A percentile compares a stretch with the other conserved stretches of the same genome.
Conservation (phyloP, 2,888 invertebrate species). For the Athalia rosae region DNA sequence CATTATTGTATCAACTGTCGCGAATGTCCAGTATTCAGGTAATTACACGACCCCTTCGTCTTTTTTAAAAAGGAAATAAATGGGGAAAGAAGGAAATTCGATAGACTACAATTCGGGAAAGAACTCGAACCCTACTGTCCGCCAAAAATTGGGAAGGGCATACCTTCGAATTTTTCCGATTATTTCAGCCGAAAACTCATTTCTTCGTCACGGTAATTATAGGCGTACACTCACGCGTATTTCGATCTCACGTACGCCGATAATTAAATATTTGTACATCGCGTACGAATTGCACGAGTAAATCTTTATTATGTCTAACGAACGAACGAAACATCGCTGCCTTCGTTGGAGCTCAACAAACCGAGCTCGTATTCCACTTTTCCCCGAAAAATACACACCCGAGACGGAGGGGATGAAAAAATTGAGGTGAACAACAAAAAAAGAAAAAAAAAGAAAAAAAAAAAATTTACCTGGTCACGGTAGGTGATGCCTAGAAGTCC, state of each 20-base stretch:
- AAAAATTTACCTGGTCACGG: constrained; percentile 16
- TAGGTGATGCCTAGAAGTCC: constrained; percentile 15
- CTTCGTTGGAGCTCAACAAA: constrained; percentile 27
- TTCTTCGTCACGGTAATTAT: no score
- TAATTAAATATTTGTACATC: neutral
- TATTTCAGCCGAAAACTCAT: no score
- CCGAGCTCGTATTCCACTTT: neutral
- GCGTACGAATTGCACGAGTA: neutral
- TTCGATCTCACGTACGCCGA: no score
- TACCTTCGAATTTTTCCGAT: no score
- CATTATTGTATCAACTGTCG: constrained; percentile 1
- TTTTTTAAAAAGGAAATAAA: neutral
- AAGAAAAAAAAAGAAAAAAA: constrained; percentile 5
- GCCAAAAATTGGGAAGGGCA: no score
- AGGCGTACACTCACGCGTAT: no score
- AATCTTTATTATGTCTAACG: neutral
- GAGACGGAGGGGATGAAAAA: neutral
- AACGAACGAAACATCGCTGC: neutral
- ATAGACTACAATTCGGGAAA: no score
- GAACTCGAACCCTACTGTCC: no score
- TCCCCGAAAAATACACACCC: neutral
- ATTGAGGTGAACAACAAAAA: neutral
- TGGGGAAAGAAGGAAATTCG: no score
- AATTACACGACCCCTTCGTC: constrained; percentile 33
- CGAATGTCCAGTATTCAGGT: constrained; percentile 7